Evolutionary conservation across 64 coral and sea anemone species (phyloP).

Genomic region (Astreopora myriophthalma): DNA sequence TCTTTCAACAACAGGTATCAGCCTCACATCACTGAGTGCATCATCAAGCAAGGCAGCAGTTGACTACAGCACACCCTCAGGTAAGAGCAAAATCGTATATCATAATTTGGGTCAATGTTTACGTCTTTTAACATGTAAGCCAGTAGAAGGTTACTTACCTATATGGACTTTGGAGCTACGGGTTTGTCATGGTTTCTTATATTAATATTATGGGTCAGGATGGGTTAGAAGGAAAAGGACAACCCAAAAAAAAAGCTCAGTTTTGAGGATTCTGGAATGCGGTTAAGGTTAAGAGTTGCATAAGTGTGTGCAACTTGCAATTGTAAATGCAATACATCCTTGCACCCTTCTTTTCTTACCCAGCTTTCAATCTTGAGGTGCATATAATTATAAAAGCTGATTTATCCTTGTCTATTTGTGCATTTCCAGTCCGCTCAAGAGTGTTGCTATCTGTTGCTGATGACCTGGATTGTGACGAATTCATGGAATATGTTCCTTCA

Average conservation of each 20-base stretch:
- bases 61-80: constrained; percentile 93
- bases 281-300: too few relatives aligned
- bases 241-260: background rate
- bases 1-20: constrained; percentile 64
- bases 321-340: too few relatives aligned
- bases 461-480: constrained; percentile 78
- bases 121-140: too few relatives aligned
- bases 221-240: background rate
- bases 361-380: too few relatives aligned
- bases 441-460: constrained; percentile 89
- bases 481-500: constrained; percentile 50
- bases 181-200: too few relatives aligned
- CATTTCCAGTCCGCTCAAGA: constrained; percentile 78
- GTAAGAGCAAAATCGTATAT: constrained; percentile 19
- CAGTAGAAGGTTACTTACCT: too few relatives aligned
- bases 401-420: background rate
- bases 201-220: background rate
- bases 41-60: constrained; percentile 57
- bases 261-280: background rate
- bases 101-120: background rate
- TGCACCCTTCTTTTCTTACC: too few relatives aligned
- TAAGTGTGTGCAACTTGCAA: too few relatives aligned
- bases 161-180: too few relatives aligned
- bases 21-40: constrained; percentile 25
- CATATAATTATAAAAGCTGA: background rate